Conservation (phyloP, 2,113 vertebrate genomes). For the Chaetorhynchus papuensis region DNA sequence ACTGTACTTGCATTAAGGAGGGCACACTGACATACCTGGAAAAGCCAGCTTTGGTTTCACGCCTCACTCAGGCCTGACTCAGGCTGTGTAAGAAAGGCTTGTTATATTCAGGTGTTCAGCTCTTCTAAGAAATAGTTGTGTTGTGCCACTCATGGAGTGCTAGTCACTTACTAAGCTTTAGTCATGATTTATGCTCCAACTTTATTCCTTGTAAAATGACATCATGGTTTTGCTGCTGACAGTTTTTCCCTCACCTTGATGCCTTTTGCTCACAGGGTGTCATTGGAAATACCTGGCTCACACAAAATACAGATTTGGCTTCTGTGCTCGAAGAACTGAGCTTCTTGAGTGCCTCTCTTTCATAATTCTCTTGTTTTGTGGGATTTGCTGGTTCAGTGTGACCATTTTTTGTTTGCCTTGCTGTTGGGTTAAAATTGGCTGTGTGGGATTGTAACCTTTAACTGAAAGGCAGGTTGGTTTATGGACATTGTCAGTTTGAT, state of each 20-base stretch:
- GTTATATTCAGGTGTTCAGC: background rate
- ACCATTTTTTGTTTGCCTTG: background rate
- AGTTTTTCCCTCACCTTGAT: background rate
- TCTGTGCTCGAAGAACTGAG: background rate
- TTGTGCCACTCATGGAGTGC: background rate
- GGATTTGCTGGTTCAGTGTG: background rate
- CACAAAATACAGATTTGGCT: background rate
- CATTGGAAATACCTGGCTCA: background rate
- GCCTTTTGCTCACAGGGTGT: background rate
- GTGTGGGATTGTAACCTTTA: background rate
- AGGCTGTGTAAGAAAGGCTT: background rate
- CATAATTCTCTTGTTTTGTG: background rate
- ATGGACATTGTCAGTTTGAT: background rate
- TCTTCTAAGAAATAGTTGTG: background rate
- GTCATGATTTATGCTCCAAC: background rate
- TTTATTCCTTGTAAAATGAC: background rate
- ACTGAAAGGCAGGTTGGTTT: background rate
- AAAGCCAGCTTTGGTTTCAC: background rate
- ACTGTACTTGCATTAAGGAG: background rate
- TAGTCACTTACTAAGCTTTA: background rate
- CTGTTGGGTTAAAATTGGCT: background rate
- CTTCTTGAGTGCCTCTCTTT: background rate
- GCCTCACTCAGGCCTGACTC: background rate
- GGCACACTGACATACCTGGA: background rate
- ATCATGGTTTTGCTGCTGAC: background rate